Base-by-base conservation (phyloP, 2,797 vertebrate species). In the Anguilla obscura region DNA sequence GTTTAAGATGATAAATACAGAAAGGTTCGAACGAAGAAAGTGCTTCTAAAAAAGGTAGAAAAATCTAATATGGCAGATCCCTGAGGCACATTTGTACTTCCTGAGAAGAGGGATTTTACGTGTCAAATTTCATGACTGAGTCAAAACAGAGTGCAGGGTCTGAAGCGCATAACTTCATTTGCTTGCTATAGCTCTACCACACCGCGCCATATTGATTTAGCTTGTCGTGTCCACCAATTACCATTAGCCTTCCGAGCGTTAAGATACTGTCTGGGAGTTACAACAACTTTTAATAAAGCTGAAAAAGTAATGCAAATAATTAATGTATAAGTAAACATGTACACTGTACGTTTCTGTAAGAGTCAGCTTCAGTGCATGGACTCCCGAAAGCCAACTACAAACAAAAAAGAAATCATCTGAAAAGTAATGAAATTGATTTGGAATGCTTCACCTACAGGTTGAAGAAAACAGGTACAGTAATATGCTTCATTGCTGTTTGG, bases 401-500 rank as follows among this genome's bases (percentile, higher is more conserved):
- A 16, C 63, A 56, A 84, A 33, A 71, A 21, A 84, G 63, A 58
- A 87, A 71, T 6, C 48, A 50, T 33, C 21, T 52, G 33, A 80
- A 87, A 50, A 56, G 33, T 36, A 83, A 87, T 83, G 27, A 10
- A 87, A 18, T 45, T 60, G 8, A 86, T 45, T 76, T 87, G 58
- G 12, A 66, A 36, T 79, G 36, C 16, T 45, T 16, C 74, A 79
- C 5, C 33, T 50, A 50, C 79, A 82, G 18, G 2, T 8, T 21
- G 5, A 0, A n/a, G 48, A 8, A 71, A 36, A 71, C 66, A n/a
- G 69, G 66, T 5, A 5, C 40, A 45, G 40, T 87, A 48, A 52
- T 79, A 45, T 36, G 60, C 83, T 74, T 85, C 8, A 88, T 88
- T 85, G 80, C 36, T 84, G 4, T 88, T 84, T 85, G 82, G 63